Base-by-base conservation (phyloP, 2,797 vertebrate species). In the Enteromius viviparus region DNA sequence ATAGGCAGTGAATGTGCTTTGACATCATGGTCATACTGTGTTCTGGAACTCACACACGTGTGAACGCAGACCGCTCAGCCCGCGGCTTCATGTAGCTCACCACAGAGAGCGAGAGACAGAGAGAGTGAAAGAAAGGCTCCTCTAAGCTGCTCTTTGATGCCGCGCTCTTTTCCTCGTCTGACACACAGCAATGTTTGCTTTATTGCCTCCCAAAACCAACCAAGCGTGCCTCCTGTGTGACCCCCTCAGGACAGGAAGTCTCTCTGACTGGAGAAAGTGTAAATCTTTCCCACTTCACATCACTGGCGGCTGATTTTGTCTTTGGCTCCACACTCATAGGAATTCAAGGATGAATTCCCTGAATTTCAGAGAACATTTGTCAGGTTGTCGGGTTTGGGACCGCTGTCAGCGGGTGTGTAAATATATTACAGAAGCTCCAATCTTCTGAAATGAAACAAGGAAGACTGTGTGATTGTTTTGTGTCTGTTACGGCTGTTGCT, bases 21-120 rank as follows among this genome's bases (percentile, higher is more conserved):
- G 81, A 76, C 81, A 83, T 83, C n/a, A 15, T 77, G 74, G 49
- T 60, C 81, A 26, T 82, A 62, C 60, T 76, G 81, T 58, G 72
- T 64, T 83, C 62, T 83, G 64, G 34, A 65, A 32, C 92, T 92
- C 92, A 72, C 64, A 80, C 49, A 80, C 51, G 65, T 49, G 49
- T 80, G 49, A 80, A 80, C 65, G 65, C 49, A 80, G 78, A 58
- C 65, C 11, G 66, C n/a, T 70, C 65, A 53, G 78, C 78, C 78
- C 1, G 14, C 15, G 78, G 78, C 78, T 55, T 80, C 49, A 42
- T 80, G 78, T 26, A 80, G 51, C 40, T 60, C 17, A 62, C 14
- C 7, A 51, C 37, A 74, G 69, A 80, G 88, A 64, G 23, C 19
- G 77, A 68, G 78, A 42, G 83, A 76, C 76, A 42, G 84, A n/a